Base-by-base conservation (phyloP, 2,888 invertebrate species). In the Alloplasta piceator region DNA sequence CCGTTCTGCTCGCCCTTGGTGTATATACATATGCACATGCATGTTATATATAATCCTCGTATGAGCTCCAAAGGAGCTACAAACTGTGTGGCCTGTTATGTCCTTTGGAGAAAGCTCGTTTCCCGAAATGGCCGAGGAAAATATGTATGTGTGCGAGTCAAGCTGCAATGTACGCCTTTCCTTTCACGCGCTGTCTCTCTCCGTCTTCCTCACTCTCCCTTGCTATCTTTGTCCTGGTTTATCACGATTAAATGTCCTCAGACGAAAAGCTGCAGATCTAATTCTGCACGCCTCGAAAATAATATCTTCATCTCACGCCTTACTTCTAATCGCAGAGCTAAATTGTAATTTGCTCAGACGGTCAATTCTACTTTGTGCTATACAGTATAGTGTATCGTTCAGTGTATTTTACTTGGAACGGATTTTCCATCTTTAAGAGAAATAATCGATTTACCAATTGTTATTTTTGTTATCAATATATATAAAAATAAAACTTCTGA, bases 181-280 rank as follows among this genome's bases (percentile, higher is more conserved):
- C 16, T 52, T 12, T 12, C 52, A 6, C 52, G 5, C 14, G 5
- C 14, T 50, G 12, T 50, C 50, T 50, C 14, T 12, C 52, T 52
- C n/a, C 14, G 2, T 14, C 16, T 52, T 14, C n/a, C 16, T n/a
- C 14, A 14, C 52, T 7, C 14, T 52, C 14, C 14, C 52, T 52
- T 52, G n/a, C 48, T 80, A 16, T 63, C 39, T 67, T 9, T 52
- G 61, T 43, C 6, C 56, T 14, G 58, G 16, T 43, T 71, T 80
- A 67, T 80, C 60, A 58, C 48, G 58, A 71, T 77, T 58, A 77
- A 71, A 66, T 71, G 50, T 66, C 12, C 58, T 38, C 55, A 64
- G 64, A 66, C 36, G 14, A 5, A 38, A 64, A 70, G 36, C 43
- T 50, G 43, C 6, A 10, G 16, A 48, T 48, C 6, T 26, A 5